Percentiles rank a stretch among this genome's conserved stretches.
Conservation (phyloP, 1,140 invertebrate genomes). For the Macrobrachium nipponense region DNA sequence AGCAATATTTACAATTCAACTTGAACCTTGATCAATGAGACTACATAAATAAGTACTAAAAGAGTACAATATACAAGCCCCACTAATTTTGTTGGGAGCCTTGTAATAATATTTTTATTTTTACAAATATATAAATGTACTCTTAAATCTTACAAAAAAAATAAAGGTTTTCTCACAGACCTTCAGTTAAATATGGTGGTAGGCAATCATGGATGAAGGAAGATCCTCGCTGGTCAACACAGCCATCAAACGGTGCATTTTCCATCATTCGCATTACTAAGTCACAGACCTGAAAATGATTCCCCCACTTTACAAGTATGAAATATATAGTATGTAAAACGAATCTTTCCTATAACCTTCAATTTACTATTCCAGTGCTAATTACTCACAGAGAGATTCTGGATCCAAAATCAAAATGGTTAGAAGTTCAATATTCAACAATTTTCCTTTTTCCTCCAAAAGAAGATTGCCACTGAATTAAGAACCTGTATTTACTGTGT, state of each 20-base stretch:
- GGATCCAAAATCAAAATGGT: not conserved
- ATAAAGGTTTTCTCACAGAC: conserved; percentile 65
- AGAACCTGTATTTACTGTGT: too few species aligned
- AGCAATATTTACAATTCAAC: not conserved
- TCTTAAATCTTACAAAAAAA: not conserved
- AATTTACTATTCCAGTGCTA: not conserved
- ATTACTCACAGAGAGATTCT: not conserved
- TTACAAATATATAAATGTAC: not conserved
- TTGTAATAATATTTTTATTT: too few species aligned
- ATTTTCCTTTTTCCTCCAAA: not conserved
- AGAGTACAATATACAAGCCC: too few species aligned
- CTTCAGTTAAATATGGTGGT: conserved; percentile 80
- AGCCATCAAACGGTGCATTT: conserved; percentile 81
- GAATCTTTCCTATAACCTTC: not conserved
- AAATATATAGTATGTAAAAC: not conserved
- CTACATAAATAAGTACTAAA: not conserved
- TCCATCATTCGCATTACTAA: conserved; percentile 76
- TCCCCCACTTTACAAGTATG: not conserved
- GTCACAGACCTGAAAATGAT: conserved; percentile 69
- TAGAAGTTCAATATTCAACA: too few species aligned
- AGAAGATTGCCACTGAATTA: not conserved
- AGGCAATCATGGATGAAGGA: conserved; percentile 87
- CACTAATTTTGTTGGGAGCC: too few species aligned
- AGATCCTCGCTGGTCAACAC: conserved; percentile 87
- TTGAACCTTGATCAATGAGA: not conserved